Conservation (phyloP, 2,113 vertebrate species). For the Tichodroma muraria region DNA sequence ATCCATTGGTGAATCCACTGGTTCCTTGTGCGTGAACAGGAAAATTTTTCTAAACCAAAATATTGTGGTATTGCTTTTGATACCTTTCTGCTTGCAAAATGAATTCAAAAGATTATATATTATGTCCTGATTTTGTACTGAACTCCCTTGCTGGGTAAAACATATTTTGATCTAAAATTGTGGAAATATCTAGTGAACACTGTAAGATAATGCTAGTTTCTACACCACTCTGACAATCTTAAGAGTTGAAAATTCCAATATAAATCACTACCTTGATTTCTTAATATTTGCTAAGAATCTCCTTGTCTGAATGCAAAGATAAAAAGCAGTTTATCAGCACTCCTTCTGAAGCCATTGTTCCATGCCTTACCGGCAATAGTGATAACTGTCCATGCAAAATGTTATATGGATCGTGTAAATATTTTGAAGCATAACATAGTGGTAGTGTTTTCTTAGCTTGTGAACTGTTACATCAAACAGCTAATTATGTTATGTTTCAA, state of each 20-base stretch:
- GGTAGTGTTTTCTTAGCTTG: conserved; percentile 48
- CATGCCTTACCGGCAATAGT: neutral
- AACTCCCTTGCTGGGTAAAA: neutral
- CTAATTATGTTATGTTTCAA: conserved; percentile 41
- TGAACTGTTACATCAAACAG: conserved; percentile 44
- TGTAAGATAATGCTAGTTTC: neutral
- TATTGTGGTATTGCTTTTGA: neutral
- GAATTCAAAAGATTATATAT: neutral
- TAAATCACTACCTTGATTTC: neutral
- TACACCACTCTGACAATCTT: neutral
- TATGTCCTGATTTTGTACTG: neutral
- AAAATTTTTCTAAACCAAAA: neutral
- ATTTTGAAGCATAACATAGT: conserved; percentile 53
- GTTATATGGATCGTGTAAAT: conserved; percentile 19
- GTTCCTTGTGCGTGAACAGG: neutral
- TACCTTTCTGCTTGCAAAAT: neutral
- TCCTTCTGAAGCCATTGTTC: conserved; percentile 12
- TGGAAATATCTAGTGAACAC: neutral
- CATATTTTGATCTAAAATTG: neutral
- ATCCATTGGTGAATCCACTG: neutral
- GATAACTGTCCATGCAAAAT: conserved; percentile 7
- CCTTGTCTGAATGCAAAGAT: neutral
- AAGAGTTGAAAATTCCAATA: neutral
- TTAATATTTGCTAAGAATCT: neutral
- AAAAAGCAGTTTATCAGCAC: neutral